Evolutionary conservation across 2,113 vertebrate species (phyloP), one percentile per base, ranked within the genome.

Genomic region (Pyxicephalus adspersus): DNA sequence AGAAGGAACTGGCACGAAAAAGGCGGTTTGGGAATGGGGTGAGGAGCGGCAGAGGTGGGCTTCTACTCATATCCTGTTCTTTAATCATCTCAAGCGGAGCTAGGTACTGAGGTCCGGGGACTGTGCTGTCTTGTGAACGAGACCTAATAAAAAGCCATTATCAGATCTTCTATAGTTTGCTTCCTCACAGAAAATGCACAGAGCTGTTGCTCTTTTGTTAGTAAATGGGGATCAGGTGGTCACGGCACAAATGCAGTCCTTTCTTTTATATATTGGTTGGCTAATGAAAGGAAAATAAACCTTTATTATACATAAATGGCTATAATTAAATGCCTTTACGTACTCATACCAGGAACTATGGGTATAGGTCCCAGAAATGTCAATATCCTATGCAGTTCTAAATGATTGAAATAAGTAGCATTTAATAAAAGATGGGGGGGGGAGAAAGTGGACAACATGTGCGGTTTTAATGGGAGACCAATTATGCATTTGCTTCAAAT

Each of bases 1-100:
- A 77, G 75, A 68, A 54, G 68, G n/a, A 22, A 38, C 63, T 77
- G 76, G 63, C 76, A 77, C 25, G 31, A 54, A 20, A 45, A 45
- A 19, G 15, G 65, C 20, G 8, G 9, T 22, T 34, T 26, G 55
- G 29, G 54, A 23, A 34, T 20, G 75, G 5, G 57, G 57, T 29
- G 38, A 50, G 74, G 38, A 78, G n/a, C 51, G 15, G 77, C 52
- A 67, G 64, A 67, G 54, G 76, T 31, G 64, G 54, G 15, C 23
- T 16, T 5, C 20, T 16, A 26, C 11, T 65, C 64, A 50, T 38
- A 38, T 38, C 28, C 77, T 25, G 71, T 29, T 20, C 9, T 19
- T 20, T 26, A 58, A 22, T 31, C 5, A 26, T 34, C 51, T 57
- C 57, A 26, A 20, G 70, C 22, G 23, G 16, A 13, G 15, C 6